These are phyloP conservation scores for Alviniconcha strummeri DNA, from an alignment of 2,888 invertebrate species.

Conservation along the genomic window DNA sequence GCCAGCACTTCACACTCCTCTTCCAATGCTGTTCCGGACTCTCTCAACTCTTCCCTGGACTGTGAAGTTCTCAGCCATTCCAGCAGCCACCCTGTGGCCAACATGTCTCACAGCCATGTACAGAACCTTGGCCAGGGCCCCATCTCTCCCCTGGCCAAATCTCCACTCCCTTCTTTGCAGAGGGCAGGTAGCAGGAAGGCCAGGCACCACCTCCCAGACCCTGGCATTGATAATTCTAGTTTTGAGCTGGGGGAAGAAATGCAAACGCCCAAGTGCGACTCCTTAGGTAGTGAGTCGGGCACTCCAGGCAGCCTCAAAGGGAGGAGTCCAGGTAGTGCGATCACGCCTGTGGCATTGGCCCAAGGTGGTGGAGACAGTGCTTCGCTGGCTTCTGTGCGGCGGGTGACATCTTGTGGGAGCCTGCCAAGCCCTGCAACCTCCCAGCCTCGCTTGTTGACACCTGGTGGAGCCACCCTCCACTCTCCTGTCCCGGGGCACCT, in stretches of 20 bases:
- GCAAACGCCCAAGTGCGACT: conserved; percentile 33
- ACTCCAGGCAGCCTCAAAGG: conserved; percentile 11
- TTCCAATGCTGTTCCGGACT: conserved; percentile 38
- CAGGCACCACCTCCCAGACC: conserved; percentile 32
- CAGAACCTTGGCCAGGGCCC: conserved; percentile 27
- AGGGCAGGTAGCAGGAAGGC: conserved; percentile 27
- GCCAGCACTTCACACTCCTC: conserved; percentile 41
- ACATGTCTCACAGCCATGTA: not conserved
- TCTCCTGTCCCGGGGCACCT: conserved; percentile 16
- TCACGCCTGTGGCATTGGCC: not conserved
- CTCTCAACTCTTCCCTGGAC: conserved; percentile 23
- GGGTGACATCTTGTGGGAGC: conserved; percentile 29
- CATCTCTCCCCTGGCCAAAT: conserved; percentile 32
- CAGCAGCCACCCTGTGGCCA: conserved; percentile 26
- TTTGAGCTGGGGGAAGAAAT: conserved; percentile 48
- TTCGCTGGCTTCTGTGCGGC: conserved; percentile 18
- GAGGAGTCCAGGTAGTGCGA: conserved; percentile 5
- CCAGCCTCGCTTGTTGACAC: conserved; percentile 9
- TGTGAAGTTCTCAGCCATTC: conserved; percentile 29
- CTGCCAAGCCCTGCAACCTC: conserved; percentile 28
- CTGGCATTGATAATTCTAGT: conserved; percentile 52
- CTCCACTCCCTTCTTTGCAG: conserved; percentile 29
- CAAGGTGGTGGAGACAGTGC: conserved; percentile 9
- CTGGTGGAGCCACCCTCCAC: not conserved
- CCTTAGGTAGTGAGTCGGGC: conserved; percentile 3